Evolutionary conservation across 2,888 invertebrate species (phyloP).

Genomic region (Deilephila elpenor): DNA sequence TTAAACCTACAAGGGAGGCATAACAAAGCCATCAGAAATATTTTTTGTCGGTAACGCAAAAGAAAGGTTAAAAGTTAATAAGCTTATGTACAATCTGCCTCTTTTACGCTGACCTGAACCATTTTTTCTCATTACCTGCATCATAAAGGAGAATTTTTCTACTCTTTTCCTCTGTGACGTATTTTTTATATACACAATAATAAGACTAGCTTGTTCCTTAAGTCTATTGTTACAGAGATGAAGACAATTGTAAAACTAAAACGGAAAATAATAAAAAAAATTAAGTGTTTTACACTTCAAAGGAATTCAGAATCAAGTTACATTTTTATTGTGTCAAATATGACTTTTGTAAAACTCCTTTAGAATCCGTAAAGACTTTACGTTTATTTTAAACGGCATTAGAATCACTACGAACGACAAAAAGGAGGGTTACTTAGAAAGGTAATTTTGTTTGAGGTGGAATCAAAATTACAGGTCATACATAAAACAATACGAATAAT

Average conservation of each 20-base stretch:
- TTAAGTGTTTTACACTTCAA: constrained; percentile 29
- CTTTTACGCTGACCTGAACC: constrained; percentile 64
- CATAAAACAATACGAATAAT: neutral
- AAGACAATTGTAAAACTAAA: constrained; percentile 53
- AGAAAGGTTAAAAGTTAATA: constrained; percentile 66
- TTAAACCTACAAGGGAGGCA: constrained; percentile 47
- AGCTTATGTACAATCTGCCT: constrained; percentile 67
- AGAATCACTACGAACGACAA: constrained; percentile 8
- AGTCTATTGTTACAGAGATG: constrained; percentile 57
- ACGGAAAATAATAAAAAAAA: constrained; percentile 34
- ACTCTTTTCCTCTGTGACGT: constrained; percentile 53
- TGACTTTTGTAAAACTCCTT: constrained; percentile 13
- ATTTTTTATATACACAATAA: constrained; percentile 60
- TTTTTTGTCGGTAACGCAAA: constrained; percentile 54
- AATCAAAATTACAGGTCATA: neutral
- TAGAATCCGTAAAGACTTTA: constrained; percentile 4
- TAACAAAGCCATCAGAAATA: constrained; percentile 51
- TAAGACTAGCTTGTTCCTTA: constrained; percentile 47
- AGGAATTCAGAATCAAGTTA: constrained; percentile 23
- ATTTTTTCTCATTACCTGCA: constrained; percentile 75
- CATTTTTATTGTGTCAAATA: constrained; percentile 29
- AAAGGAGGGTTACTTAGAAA: neutral
- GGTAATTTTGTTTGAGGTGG: neutral
- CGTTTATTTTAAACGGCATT: neutral
- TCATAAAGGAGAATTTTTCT: constrained; percentile 66